phyloP scores from a whole-genome alignment of 2,797 vertebrate genomes.

The Danio choprae region DNA sequence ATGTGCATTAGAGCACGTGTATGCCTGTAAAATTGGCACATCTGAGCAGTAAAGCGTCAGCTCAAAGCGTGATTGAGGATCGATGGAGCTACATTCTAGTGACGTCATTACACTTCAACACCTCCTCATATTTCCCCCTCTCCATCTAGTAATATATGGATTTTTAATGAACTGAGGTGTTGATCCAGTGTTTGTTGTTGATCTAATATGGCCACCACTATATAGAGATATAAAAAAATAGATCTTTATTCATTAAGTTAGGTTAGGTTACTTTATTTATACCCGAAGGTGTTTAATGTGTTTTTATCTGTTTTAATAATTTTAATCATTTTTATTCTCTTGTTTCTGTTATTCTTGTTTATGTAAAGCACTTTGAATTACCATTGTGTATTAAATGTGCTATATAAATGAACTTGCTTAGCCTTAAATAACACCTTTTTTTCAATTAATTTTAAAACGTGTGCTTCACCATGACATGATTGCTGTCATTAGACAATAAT shows the following conservation, averaged over 20 bases:
- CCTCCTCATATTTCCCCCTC: slow-evolving; percentile 18
- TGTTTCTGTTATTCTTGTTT: too few relatives aligned
- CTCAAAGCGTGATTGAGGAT: slow-evolving; percentile 10
- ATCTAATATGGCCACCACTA: slow-evolving; percentile 12
- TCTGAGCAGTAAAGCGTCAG: slow-evolving; percentile 13
- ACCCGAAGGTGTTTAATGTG: too few relatives aligned
- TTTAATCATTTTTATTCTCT: too few relatives aligned
- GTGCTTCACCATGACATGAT: neutral
- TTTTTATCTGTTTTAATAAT: too few relatives aligned
- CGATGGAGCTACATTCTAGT: slow-evolving; percentile 15
- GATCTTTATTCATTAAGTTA: neutral
- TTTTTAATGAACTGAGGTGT: slow-evolving; percentile 13
- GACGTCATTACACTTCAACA: slow-evolving; percentile 19
- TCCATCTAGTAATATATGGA: slow-evolving; percentile 11
- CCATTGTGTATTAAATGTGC: too few relatives aligned
- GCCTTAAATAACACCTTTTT: too few relatives aligned
- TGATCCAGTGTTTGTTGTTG: slow-evolving; percentile 9
- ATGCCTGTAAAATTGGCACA: slow-evolving; percentile 10
- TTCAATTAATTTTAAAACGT: too few relatives aligned
- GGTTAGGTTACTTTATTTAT: too few relatives aligned
- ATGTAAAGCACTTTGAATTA: too few relatives aligned
- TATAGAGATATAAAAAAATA: neutral
- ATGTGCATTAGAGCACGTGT: slow-evolving; percentile 10
- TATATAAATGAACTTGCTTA: too few relatives aligned
- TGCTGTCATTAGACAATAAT: neutral